phyloP scores from a whole-genome alignment of 2,797 vertebrate species.

The Rhinella marina region DNA sequence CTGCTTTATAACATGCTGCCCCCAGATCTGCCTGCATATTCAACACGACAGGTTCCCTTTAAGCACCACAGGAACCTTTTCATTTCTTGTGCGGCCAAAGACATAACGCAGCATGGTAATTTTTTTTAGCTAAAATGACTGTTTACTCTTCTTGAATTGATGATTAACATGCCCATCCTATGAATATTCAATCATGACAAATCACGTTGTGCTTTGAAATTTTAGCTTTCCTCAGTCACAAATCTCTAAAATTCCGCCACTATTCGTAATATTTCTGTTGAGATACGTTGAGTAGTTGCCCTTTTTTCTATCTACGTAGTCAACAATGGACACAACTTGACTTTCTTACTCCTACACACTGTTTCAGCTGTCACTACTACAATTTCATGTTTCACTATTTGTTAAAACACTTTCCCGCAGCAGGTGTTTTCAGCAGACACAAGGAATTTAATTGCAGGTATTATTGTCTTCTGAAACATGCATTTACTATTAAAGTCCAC shows the following conservation, averaged over 20 bases:
- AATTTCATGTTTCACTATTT: slow-evolving; percentile 47
- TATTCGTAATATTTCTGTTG: slow-evolving; percentile 24
- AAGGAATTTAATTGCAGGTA: slow-evolving; percentile 65
- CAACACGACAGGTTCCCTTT: no score
- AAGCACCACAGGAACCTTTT: no score
- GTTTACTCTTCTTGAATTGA: not conserved
- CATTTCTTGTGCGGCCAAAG: no score
- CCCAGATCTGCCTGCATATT: no score
- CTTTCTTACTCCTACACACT: slow-evolving; percentile 62
- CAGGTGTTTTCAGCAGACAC: slow-evolving; percentile 60
- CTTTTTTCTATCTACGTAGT: slow-evolving; percentile 65
- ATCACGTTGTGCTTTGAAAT: not conserved
- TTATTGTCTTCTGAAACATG: slow-evolving; percentile 59
- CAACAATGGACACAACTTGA: slow-evolving; percentile 62
- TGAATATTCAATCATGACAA: not conserved
- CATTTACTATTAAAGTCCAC: slow-evolving; percentile 58
- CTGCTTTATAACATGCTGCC: no score
- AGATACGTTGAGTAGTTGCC: slow-evolving; percentile 50
- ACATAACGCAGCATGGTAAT: not conserved
- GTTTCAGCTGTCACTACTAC: slow-evolving; percentile 64
- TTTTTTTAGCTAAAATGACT: not conserved
- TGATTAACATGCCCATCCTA: not conserved
- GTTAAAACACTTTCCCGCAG: slow-evolving; percentile 57
- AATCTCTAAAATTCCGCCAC: slow-evolving; percentile 5
- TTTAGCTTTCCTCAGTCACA: not conserved